Base-by-base conservation (phyloP, 2,113 vertebrate species). In the Fulica atra region DNA sequence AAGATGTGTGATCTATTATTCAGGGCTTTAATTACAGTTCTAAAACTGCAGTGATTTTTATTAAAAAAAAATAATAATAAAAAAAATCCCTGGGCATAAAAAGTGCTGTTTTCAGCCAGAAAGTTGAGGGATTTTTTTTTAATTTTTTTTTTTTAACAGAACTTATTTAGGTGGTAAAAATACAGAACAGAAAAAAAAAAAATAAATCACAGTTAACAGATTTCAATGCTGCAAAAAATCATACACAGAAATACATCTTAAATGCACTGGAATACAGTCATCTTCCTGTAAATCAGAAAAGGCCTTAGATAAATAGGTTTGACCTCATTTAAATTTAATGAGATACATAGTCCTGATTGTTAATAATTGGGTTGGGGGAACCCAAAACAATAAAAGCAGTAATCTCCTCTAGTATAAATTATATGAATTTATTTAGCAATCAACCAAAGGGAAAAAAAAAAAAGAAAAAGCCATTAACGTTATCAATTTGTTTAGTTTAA, bases 1-100 rank as follows among this genome's bases (percentile, higher is more conserved):
- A 93, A 95, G 93, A 97, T 93, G 83, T 90, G 76, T 82, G 91
- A 91, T 95, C 93, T 92, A 81, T 97, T 97, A 95, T 97, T 97
- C 95, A 95, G 95, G 95, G 92, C 95, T 97, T 98, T 98, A 98
- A 98, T 98, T 97, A 97, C 92, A 95, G 86, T 96, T 97, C 74
- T 94, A 93, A 97, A 97, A 97, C 92, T 92, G 93, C 94, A 96
- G 93, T 91, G 93, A 92, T 96, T 98, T 98, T 98, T 96, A 93
- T 77, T 87, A 0, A 33, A 72, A 93, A 48, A 85, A 89, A 96
- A 88, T 25, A 26, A 51, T 6, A 50, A 25, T 51, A 46, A 96
- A 78, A 79, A 81, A 26, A 92, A 92, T 90, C 93, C 86, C 90
- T 86, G 87, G 89, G 88, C 94, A 91, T 90, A 96, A 96, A 97